phyloP scores from a whole-genome alignment of 2,113 vertebrate species.

The Ctenodactylus gundi region DNA sequence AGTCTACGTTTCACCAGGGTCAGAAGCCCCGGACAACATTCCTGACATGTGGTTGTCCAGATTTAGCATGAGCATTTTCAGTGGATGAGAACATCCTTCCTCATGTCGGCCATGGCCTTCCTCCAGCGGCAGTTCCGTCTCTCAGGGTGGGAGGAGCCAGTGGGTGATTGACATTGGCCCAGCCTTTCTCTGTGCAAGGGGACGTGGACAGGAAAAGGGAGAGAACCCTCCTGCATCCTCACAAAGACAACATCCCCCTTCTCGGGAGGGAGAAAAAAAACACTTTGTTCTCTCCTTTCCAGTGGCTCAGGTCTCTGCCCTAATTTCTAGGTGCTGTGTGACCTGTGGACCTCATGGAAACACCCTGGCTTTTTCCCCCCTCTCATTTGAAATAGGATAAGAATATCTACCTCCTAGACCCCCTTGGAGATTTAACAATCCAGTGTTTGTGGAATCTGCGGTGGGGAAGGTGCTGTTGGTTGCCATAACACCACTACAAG shows the following conservation, averaged over 20 bases:
- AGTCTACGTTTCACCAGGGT: not conserved
- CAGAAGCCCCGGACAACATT: not conserved
- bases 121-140: too few species aligned
- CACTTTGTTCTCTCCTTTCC: not conserved
- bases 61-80: not conserved
- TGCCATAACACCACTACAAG: not conserved
- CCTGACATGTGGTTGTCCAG: not conserved
- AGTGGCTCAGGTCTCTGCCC: not conserved
- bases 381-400: not conserved
- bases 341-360: not conserved
- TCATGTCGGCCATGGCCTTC: not conserved
- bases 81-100: not conserved
- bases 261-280: not conserved
- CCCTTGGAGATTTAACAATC: not conserved
- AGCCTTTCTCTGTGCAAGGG: not conserved
- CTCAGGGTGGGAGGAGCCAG: not conserved
- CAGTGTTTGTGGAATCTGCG: not conserved
- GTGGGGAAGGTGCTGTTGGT: not conserved
- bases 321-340: not conserved
- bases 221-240: not conserved
- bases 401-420: not conserved
- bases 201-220: too few species aligned
- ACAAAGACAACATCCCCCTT: not conserved
- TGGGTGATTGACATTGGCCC: not conserved
- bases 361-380: not conserved